phyloP scores from a whole-genome alignment of 2,113 vertebrate genomes.

The Ia io region DNA sequence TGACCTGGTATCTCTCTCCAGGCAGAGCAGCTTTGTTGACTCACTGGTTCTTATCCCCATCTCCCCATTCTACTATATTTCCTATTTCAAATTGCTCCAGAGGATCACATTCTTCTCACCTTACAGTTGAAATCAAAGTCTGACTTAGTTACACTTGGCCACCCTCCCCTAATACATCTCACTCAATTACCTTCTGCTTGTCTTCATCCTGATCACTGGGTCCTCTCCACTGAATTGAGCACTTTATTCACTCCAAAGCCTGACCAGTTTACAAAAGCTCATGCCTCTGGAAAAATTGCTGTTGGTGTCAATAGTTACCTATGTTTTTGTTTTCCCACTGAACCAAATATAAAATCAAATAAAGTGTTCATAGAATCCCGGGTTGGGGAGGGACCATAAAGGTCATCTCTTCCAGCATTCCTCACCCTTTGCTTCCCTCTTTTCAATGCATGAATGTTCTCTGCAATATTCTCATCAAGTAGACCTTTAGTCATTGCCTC shows the following conservation, averaged over 20 bases:
- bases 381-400: background rate
- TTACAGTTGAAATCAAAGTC: background rate
- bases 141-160: background rate
- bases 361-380: background rate
- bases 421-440: background rate
- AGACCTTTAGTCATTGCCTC: background rate
- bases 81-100: background rate
- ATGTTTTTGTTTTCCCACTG: background rate
- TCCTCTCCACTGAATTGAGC: background rate
- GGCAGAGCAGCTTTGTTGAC: background rate
- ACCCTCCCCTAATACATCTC: background rate
- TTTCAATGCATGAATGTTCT: background rate
- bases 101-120: background rate
- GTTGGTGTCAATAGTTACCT: background rate
- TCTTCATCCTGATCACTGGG: background rate
- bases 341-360: conserved; percentile 32
- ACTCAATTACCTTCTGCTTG: background rate
- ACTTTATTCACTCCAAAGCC: background rate
- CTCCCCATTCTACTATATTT: background rate
- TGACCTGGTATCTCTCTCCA: background rate
- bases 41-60: background rate
- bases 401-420: background rate
- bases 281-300: background rate
- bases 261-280: conserved; percentile 6
- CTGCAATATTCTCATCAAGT: background rate